Conservation (phyloP, 1,140 invertebrate genomes). For the Rhopalosiphum padi region DNA sequence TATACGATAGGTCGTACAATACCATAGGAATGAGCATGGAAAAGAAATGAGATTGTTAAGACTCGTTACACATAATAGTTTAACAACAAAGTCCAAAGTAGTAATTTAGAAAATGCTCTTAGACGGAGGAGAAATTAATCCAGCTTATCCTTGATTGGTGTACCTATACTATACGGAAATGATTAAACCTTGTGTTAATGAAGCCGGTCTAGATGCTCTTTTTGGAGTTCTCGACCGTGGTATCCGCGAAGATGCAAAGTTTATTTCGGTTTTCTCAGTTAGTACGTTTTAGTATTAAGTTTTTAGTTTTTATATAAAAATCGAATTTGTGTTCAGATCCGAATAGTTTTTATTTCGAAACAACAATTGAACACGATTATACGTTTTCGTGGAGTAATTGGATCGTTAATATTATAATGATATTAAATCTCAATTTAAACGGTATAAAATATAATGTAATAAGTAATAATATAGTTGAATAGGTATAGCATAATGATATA, state of each 20-base stretch:
- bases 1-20: neutral
- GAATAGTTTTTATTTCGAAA: neutral
- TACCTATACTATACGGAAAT: neutral
- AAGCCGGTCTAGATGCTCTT: neutral
- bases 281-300: neutral
- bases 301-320: neutral
- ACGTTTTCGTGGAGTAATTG: no score
- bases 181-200: neutral
- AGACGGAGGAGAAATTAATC: neutral
- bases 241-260: neutral
- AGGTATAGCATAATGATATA: neutral
- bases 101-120: conserved; percentile 12
- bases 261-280: neutral
- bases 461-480: no score
- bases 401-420: no score
- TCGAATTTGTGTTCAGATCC: neutral
- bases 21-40: neutral
- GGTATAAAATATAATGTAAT: no score
- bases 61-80: conserved; percentile 3
- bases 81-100: neutral
- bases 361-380: neutral
- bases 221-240: neutral
- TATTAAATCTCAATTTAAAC: no score
- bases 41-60: neutral
- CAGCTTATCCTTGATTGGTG: neutral